phyloP scores from a whole-genome alignment of 2,113 vertebrate species.

The Hypocryptadius cinnamomeus region DNA sequence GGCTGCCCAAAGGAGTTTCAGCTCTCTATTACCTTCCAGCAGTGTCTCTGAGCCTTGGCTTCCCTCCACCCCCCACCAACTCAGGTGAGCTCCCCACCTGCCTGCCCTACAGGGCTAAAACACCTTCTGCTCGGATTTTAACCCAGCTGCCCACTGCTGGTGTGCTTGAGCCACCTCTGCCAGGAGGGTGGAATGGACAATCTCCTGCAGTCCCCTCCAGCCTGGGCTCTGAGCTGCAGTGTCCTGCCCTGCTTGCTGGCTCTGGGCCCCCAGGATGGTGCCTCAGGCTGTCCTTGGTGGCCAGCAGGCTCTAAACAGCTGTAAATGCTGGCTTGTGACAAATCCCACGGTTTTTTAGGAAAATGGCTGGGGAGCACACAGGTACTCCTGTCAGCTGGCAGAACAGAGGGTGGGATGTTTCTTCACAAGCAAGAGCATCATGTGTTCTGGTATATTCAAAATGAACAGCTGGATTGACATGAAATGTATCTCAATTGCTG shows the following conservation, averaged over 20 bases:
- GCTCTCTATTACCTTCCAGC: background rate
- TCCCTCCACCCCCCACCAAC: background rate
- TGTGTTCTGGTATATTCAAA: background rate
- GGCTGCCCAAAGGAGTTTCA: background rate
- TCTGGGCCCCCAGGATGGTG: accelerated
- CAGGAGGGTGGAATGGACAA: accelerated
- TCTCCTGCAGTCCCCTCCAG: background rate
- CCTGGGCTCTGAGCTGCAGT: background rate
- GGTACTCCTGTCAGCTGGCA: background rate
- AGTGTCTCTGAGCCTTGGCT: too few relatives aligned
- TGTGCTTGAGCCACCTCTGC: background rate
- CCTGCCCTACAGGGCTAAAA: background rate
- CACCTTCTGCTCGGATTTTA: accelerated
- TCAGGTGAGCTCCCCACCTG: background rate
- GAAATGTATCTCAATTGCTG: background rate
- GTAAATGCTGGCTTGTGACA: background rate
- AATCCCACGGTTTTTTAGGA: accelerated
- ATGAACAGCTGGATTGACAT: background rate
- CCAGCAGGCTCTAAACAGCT: background rate
- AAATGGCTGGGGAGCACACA: too few relatives aligned
- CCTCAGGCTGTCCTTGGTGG: background rate
- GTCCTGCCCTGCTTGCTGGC: background rate
- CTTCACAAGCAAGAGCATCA: background rate
- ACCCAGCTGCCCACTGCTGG: background rate
- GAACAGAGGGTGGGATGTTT: background rate